Base-by-base conservation (phyloP, 1,140 invertebrate species). In the Trichonephila clavata region DNA sequence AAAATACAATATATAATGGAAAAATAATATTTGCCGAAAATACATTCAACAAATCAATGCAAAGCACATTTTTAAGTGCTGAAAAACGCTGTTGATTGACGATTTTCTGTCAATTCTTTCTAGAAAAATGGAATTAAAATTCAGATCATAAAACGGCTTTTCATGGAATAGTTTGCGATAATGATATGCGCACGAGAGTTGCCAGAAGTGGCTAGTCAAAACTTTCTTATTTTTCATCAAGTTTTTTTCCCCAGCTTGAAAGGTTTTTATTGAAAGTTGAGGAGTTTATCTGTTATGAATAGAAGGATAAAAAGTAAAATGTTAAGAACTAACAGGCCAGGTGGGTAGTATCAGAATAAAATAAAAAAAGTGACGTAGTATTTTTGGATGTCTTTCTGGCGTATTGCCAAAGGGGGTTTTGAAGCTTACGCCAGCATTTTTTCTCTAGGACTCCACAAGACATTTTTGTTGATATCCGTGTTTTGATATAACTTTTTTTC, bases 401-500 rank as follows among this genome's bases (percentile, higher is more conserved):
- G 7, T 86, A 8, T 8, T 86, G 57, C 84, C 84, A 86, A 86
- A 20, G 24, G 60, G 59, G 39, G 57, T 61, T 32, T 32, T 32
- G 39, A 39, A 63, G 57, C 84, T 57, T 61, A 63, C 21, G 39
- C 27, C 68, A 10, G 16, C 61, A 32, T 86, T 63, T 63, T 32
- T 32, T 20, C 24, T 63, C 10, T 2, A 27, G 68, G 68, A 77
- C 61, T 86, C 60, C 59, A 18, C 84, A 86, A 61, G 84, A 61
- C 84, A 61, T 61, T 60, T 77, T 61, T 27, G 84, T 61, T 86
- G 84, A 86, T 86, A 60, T 86, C 61, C 60, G 84, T 86, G 57
- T 86, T 86, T 86, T 61, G 84, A 86, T 86, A 63, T 63, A 32
- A 60, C 24, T 50, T 86, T 86, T 61, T 81, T 81, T 57, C 80